Evolutionary conservation across 2,113 vertebrate genomes (phyloP), one percentile per base, ranked within the genome.

Genomic region (Oncorhynchus mykiss): DNA sequence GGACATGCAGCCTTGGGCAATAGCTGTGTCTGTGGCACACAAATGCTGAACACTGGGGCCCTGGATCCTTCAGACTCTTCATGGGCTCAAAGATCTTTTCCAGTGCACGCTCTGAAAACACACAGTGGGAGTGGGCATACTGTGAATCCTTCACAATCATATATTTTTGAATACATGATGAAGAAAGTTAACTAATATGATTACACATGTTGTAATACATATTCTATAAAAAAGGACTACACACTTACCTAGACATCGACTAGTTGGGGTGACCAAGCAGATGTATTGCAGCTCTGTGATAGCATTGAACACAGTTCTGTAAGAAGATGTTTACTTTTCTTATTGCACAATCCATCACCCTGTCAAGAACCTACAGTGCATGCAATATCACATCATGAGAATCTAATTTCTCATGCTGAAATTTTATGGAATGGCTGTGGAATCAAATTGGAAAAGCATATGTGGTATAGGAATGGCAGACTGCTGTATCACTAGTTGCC

Each of bases 231-330:
- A 39, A 68, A 14, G 16, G 9, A 62, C 7, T 9, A 18, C 2
- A 39, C 67, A 68, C 92, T 93, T 92, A 99, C 98, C 95, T 81
- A 95, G 82, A 67, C 29, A 39, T 39, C 85, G 74, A 34, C 85
- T 77, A 25, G 88, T 25, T 2, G 94, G 93, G 68, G 92, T 76
- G 70, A 96, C 73, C 72, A 99, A 93, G 77, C 94, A 95, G 86
- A 98, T 78, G 78, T 94, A 92, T 22, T 98, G 91, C 20, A 98
- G 89, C 60, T 98, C 95, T 73, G 93, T 81, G 5, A 95, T 73
- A 0, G 89, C 89, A 59, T 88, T 91, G 83, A 97, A 99, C 68
- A 93, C 94, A 0, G 89, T 91, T 85, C 97, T 98, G 83, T 3
- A 67, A 22, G 60, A 29, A 74, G 71, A 25, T 75, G 74, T 76